phyloP scores from a whole-genome alignment of 2,113 vertebrate species.

The Clupea harengus region DNA sequence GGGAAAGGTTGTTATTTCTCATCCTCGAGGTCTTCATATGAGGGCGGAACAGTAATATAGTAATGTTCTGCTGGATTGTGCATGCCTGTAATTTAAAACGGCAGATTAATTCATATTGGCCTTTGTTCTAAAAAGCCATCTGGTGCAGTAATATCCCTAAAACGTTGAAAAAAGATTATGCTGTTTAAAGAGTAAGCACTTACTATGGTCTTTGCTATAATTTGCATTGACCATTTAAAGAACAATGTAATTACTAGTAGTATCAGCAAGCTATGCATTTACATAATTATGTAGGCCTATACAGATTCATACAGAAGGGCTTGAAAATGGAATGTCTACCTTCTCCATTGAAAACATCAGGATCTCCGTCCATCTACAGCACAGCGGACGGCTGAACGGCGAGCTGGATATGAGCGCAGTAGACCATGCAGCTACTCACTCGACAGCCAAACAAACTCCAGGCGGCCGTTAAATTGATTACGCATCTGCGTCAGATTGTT shows the following conservation, averaged over 20 bases:
- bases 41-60: conserved; percentile 23
- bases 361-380: not conserved
- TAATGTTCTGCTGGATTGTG: conserved; percentile 17
- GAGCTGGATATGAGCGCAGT: not conserved
- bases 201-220: not conserved
- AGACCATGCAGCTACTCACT: not conserved
- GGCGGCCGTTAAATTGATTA: not conserved
- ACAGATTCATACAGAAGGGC: no score
- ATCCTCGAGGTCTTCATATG: conserved; percentile 18
- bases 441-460: conserved; percentile 30
- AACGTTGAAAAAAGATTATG: not conserved
- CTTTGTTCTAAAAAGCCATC: not conserved
- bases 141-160: not conserved
- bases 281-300: no score
- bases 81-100: conserved; percentile 20
- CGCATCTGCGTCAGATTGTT: conserved; percentile 40
- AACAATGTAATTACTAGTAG: not conserved
- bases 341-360: not conserved
- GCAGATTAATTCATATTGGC: not conserved
- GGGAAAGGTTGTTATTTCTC: conserved; percentile 32
- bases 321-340: not conserved
- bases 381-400: not conserved
- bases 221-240: not conserved
- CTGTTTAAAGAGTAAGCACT: not conserved
- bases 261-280: no score